Percentiles rank a stretch among this genome's conserved stretches.
These are phyloP conservation scores for Siderastrea siderea DNA, from an alignment of 92 coral and sea anemone species.

Conservation along the genomic window DNA sequence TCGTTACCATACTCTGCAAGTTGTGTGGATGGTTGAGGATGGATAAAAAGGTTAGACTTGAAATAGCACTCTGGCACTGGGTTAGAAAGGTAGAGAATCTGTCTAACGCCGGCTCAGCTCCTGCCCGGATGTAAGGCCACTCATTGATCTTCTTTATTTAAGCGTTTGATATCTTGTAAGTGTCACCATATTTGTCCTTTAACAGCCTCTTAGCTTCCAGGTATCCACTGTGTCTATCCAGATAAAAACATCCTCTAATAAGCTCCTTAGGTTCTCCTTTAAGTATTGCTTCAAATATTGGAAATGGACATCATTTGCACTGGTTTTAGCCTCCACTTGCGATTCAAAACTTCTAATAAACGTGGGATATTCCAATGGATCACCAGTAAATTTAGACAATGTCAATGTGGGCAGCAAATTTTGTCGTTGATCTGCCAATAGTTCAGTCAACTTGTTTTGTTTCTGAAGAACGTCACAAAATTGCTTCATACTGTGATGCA, in stretches of 20 bases:
- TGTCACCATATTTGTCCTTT: no score
- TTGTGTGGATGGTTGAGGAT: slow-evolving; percentile 39
- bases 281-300: no score
- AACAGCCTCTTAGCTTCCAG: no score
- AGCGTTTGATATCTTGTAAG: slow-evolving; percentile 31
- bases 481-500: not conserved
- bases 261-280: no score
- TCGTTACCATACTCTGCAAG: slow-evolving; percentile 58
- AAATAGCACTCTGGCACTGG: slow-evolving; percentile 57
- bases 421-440: slow-evolving; percentile 50
- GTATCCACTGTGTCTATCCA: no score
- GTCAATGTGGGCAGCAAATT: slow-evolving; percentile 48
- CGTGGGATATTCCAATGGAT: no score
- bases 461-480: slow-evolving; percentile 39
- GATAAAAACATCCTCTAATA: no score
- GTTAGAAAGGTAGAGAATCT: slow-evolving; percentile 40
- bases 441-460: slow-evolving; percentile 32
- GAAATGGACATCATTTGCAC: no score
- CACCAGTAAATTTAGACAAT: not conserved
- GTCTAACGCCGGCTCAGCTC: slow-evolving; percentile 49
- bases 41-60: slow-evolving; percentile 29
- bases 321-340: no score
- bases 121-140: slow-evolving; percentile 43
- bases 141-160: slow-evolving; percentile 43
- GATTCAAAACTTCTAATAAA: no score